phyloP scores from a whole-genome alignment of 2,797 vertebrate genomes.

The Rhinophrynus dorsalis region DNA sequence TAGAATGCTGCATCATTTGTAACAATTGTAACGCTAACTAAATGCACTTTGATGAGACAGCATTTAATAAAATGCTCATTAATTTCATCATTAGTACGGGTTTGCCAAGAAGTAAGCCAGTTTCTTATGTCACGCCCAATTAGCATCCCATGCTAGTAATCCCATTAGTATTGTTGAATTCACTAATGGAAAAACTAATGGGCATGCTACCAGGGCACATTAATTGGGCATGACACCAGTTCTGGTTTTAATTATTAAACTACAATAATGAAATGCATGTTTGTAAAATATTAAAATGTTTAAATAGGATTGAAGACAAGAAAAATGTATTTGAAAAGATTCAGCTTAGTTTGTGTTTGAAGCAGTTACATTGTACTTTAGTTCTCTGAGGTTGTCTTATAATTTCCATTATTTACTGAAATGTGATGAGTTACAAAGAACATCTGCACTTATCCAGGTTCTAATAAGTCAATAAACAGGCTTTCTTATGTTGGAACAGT shows the following conservation, averaged over 20 bases:
- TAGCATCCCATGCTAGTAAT: slow-evolving; percentile 97
- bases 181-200: slow-evolving; percentile 99
- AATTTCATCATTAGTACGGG: slow-evolving; percentile 89
- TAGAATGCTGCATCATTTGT: slow-evolving; percentile 76
- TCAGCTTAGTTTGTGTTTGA: slow-evolving; percentile 11
- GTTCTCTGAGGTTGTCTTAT: too few species aligned
- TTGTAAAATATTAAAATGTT: slow-evolving; percentile 84
- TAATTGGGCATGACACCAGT: slow-evolving; percentile 99
- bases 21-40: slow-evolving; percentile 84
- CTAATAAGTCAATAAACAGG: too few species aligned
- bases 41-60: slow-evolving; percentile 86
- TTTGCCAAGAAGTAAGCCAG: slow-evolving; percentile 92
- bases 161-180: slow-evolving; percentile 99
- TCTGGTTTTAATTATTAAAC: slow-evolving; percentile 99
- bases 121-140: slow-evolving; percentile 99
- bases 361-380: too few species aligned
- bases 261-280: slow-evolving; percentile 93
- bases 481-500: too few species aligned
- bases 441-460: background rate
- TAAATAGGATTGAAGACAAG: slow-evolving; percentile 71
- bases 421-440: background rate
- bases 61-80: slow-evolving; percentile 92
- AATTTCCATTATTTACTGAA: background rate
- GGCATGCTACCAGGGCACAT: slow-evolving; percentile 95
- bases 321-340: slow-evolving; percentile 57